phyloP scores from a whole-genome alignment of 2,888 invertebrate genomes.

The Trichopria drosophilae region DNA sequence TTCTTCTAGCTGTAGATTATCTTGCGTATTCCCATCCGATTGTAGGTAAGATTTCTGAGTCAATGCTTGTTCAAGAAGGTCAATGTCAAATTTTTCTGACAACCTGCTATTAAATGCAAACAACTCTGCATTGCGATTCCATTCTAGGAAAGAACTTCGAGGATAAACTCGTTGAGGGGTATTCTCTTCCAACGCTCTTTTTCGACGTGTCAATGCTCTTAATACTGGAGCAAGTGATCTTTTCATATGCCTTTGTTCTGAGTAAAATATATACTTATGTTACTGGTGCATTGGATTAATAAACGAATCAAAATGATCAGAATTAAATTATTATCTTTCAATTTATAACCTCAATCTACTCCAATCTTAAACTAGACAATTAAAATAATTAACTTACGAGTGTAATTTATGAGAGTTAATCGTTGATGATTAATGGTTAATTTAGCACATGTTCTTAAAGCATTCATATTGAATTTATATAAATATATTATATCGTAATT shows the following conservation, averaged over 20 bases:
- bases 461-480: slow-evolving; percentile 39
- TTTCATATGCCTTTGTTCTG: slow-evolving; percentile 58
- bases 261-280: slow-evolving; percentile 18
- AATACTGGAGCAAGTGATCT: slow-evolving; percentile 75
- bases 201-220: slow-evolving; percentile 65
- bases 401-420: slow-evolving; percentile 32
- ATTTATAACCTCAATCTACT: too few species aligned
- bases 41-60: slow-evolving; percentile 78
- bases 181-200: slow-evolving; percentile 49
- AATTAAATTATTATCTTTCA: too few species aligned
- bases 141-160: slow-evolving; percentile 73
- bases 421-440: slow-evolving; percentile 26
- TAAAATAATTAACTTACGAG: slow-evolving; percentile 36
- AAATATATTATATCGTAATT: not conserved
- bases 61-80: slow-evolving; percentile 74
- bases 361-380: too few species aligned
- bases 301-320: too few species aligned
- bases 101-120: slow-evolving; percentile 86
- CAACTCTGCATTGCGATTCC: slow-evolving; percentile 87
- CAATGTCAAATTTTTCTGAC: slow-evolving; percentile 77
- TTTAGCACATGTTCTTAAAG: slow-evolving; percentile 37
- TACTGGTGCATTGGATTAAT: too few species aligned
- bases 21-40: slow-evolving; percentile 70
- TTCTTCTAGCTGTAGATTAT: slow-evolving; percentile 70
- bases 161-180: slow-evolving; percentile 42